A percentile compares a stretch with the other conserved stretches of the same genome.
These are phyloP conservation scores for Lerista edwardsae DNA, from an alignment of 2,797 vertebrate genomes.

Conservation along the genomic window DNA sequence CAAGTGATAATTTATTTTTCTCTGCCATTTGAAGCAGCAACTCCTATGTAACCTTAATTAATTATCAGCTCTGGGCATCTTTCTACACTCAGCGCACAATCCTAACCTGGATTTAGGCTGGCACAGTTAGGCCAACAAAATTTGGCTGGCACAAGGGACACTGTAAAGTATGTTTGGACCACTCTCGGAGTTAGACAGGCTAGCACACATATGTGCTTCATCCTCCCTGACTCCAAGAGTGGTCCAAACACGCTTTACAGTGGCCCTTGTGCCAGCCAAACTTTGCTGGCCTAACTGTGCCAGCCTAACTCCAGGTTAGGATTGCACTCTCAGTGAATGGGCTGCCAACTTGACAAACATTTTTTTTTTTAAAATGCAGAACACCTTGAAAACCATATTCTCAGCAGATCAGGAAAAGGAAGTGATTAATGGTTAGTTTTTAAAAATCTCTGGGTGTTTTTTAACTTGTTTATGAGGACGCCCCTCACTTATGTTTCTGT, in stretches of 20 bases:
- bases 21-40: conserved; percentile 62
- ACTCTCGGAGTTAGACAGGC: too few relatives aligned
- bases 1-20: conserved; percentile 62
- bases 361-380: conserved; percentile 53
- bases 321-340: conserved; percentile 40
- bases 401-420: conserved; percentile 36
- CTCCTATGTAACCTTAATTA: conserved; percentile 72
- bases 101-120: too few relatives aligned
- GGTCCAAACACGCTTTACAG: too few relatives aligned
- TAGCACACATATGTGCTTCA: too few relatives aligned
- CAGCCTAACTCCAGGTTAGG: too few relatives aligned
- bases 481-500: not conserved
- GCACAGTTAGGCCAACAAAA: too few relatives aligned
- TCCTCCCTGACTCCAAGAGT: too few relatives aligned
- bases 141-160: too few relatives aligned
- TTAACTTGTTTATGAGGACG: not conserved
- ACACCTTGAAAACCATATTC: conserved; percentile 45
- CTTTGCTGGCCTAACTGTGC: too few relatives aligned
- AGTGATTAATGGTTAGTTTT: not conserved
- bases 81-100: too few relatives aligned
- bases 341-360: conserved; percentile 59
- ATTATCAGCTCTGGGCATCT: conserved; percentile 62
- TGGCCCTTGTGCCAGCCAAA: too few relatives aligned
- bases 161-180: too few relatives aligned
- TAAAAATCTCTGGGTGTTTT: not conserved